These are phyloP conservation scores for Aproaerema taeniolella DNA, from an alignment of 2,888 invertebrate genomes.

Conservation along the genomic window DNA sequence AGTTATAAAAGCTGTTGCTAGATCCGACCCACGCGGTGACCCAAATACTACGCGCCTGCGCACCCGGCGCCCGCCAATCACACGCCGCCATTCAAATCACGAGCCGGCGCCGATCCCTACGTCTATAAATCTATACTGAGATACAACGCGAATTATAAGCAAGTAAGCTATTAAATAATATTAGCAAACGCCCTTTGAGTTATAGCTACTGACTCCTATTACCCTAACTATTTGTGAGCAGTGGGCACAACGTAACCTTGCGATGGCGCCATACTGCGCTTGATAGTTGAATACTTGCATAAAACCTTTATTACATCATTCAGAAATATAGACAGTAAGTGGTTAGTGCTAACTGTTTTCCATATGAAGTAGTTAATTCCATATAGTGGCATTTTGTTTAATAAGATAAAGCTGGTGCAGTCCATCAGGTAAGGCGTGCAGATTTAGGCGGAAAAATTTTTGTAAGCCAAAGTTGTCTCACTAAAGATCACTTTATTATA, in stretches of 20 bases:
- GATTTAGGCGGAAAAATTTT: too few relatives aligned
- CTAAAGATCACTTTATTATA: too few relatives aligned
- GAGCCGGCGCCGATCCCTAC: slow-evolving; percentile 58
- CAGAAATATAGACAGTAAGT: too few relatives aligned
- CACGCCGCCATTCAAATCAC: slow-evolving; percentile 58
- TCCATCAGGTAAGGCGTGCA: too few relatives aligned
- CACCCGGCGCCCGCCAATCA: slow-evolving; percentile 60
- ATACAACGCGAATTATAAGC: slow-evolving; percentile 49
- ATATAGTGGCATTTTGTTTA: too few relatives aligned
- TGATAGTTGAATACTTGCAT: too few relatives aligned
- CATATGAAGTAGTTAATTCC: too few relatives aligned
- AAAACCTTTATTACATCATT: too few relatives aligned
- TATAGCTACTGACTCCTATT: slow-evolving; percentile 28
- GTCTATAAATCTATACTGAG: slow-evolving; percentile 51
- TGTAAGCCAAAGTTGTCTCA: too few relatives aligned
- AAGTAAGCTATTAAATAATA: slow-evolving; percentile 50
- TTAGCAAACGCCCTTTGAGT: slow-evolving; percentile 51
- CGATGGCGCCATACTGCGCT: slow-evolving; percentile 8
- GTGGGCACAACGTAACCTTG: slow-evolving; percentile 12
- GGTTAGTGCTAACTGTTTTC: too few relatives aligned
- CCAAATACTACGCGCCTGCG: slow-evolving; percentile 64
- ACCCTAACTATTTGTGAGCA: slow-evolving; percentile 20
- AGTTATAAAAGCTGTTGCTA: slow-evolving; percentile 48
- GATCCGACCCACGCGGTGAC: slow-evolving; percentile 68
- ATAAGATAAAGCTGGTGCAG: too few relatives aligned